Conservation (phyloP, 2,113 vertebrate species). For the Corythornis vintsioides region DNA sequence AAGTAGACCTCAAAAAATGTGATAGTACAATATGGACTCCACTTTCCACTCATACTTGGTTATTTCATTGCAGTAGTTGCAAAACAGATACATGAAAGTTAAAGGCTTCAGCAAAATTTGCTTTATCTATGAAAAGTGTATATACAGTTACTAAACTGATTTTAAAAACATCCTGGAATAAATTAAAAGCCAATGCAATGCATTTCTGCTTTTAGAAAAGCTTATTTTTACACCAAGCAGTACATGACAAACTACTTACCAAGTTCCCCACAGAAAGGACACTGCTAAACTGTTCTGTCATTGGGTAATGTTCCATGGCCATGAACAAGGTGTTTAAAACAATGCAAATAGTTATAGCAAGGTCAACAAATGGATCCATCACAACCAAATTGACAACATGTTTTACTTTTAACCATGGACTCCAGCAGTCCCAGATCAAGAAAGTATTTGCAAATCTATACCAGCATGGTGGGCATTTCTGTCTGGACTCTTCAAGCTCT, state of each 20-base stretch:
- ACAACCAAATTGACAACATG: conserved; percentile 84
- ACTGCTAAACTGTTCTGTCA: conserved; percentile 68
- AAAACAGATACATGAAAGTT: neutral
- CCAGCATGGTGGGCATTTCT: conserved; percentile 93
- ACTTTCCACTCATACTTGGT: neutral
- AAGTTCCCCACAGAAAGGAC: conserved; percentile 88
- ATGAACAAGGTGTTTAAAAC: conserved; percentile 97
- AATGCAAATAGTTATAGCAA: conserved; percentile 95
- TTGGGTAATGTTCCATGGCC: conserved; percentile 95
- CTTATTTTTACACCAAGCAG: neutral
- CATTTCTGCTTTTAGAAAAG: neutral
- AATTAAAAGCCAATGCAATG: neutral
- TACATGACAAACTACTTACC: conserved; percentile 78
- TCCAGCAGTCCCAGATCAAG: conserved; percentile 96
- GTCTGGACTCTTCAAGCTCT: conserved; percentile 94
- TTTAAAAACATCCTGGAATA: neutral
- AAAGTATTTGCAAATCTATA: conserved; percentile 88
- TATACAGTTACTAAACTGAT: neutral
- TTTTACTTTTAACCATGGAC: conserved; percentile 91
- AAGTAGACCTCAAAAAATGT: neutral
- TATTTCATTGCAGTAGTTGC: neutral
- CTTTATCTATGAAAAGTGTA: neutral
- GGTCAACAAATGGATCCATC: conserved; percentile 95
- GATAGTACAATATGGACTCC: neutral
- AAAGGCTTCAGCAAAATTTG: neutral